Conservation (phyloP, 2,113 vertebrate species). For the Xenopus tropicalis region UCB_Xtro_10.0 CM004449.2:85656501-85657000, state of each 20-base stretch:
- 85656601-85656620: too few relatives aligned
- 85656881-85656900: conserved; percentile 89
- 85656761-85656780: conserved; percentile 59
- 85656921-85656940: conserved; percentile 97
- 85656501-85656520: too few relatives aligned
- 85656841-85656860: conserved; percentile 81
- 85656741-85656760: conserved; percentile 39
- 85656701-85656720: conserved; percentile 55
- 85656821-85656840: conserved; percentile 81
- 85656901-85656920: conserved; percentile 91
- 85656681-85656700: too few relatives aligned
- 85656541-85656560: too few relatives aligned
- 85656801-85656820: conserved; percentile 71
- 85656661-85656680: too few relatives aligned
- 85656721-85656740: conserved; percentile 49
- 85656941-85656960: conserved; percentile 70
- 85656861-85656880: conserved; percentile 92
- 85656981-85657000: too few relatives aligned
- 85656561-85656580: too few relatives aligned
- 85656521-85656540: too few relatives aligned
- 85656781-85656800: conserved; percentile 77
- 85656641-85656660: too few relatives aligned
- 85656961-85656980: neutral
- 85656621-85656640: too few relatives aligned
- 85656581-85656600: too few relatives aligned